Conservation (phyloP, 2,888 invertebrate genomes). For the Augochlorella aurata region DNA sequence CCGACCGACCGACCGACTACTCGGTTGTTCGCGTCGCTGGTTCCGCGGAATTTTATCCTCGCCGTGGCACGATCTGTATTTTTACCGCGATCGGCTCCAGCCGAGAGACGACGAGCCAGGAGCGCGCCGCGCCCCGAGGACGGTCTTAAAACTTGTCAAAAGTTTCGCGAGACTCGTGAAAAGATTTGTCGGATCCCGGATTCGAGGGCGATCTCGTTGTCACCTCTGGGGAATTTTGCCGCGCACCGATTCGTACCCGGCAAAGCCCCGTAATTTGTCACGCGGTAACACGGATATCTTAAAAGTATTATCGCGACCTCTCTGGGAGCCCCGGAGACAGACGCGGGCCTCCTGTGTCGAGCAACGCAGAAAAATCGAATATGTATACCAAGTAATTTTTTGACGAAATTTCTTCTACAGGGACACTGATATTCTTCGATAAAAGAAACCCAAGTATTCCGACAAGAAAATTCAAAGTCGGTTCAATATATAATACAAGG, state of each 20-base stretch:
- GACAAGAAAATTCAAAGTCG: too few species aligned
- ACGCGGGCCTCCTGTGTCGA: too few species aligned
- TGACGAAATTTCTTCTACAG: too few species aligned
- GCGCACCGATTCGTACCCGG: background rate
- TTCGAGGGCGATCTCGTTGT: background rate
- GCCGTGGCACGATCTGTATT: constrained; percentile 23
- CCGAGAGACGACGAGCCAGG: too few species aligned
- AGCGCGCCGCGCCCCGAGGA: background rate
- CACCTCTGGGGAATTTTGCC: constrained; percentile 3
- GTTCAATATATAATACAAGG: too few species aligned
- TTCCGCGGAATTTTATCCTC: constrained; percentile 23
- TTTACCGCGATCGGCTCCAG: constrained; percentile 28
- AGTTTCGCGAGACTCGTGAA: constrained; percentile 3
- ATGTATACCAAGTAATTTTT: too few species aligned
- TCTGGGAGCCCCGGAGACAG: background rate
- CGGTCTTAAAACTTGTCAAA: constrained; percentile 12
- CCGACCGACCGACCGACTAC: too few species aligned
- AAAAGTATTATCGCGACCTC: background rate
- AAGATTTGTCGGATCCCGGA: constrained; percentile 5
- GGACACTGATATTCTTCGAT: too few species aligned
- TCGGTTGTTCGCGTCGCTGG: background rate
- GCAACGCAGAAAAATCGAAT: too few species aligned
- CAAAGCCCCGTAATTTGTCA: constrained; percentile 8
- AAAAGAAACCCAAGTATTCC: too few species aligned
- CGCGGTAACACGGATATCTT: background rate